Evolutionary conservation across 2,797 vertebrate genomes (phyloP), one percentile per base, ranked within the genome.

Genomic region (Takifugu ocellatus): DNA sequence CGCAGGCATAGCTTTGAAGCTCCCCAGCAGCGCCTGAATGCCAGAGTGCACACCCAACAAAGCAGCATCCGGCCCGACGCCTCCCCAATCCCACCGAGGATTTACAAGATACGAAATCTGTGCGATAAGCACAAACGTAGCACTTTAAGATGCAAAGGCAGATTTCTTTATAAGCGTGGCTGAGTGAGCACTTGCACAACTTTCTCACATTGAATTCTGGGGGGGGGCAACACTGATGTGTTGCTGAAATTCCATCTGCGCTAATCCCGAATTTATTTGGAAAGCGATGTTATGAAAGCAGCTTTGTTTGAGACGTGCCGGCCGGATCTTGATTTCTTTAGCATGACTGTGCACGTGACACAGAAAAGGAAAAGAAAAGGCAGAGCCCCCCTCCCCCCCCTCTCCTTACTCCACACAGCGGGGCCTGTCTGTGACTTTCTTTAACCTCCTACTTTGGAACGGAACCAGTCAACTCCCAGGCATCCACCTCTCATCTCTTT

Each of bases 1-100:
- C 44, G 21, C 44, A 45, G 16, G 11, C 45, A 21, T 51, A 49
- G 50, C 59, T 73, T 64, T 75, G 68, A 50, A 70, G 63, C 63
- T 61, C 70, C 60, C 56, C 67, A 54, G 65, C 71, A 67, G 53
- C 5, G 56, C 14, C 31, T 65, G 68, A 82, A 77, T 77, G 67
- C 69, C 71, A 72, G 67, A 78, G 71, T 75, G 67, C 59, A 33
- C 43, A 49, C 48, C 36, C 42, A 54, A 59, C 51, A 55, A 27
- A 51, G 55, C 55, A 65, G 59, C 67, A 66, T 63, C 53, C 8
- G 43, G 56, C 59, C 63, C 47, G 64, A 59, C 73, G 63, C 59
- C 48, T 68, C 29, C 21, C 46, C 49, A 50, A 66, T 54, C 44
- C 55, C 59, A 36, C 48, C 0, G 46, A 67, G 62, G 73, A 72